Percentiles rank a stretch among this genome's conserved stretches.
Evolutionary conservation across 2,888 invertebrate species (phyloP).

Genomic region (Beris chalybata): DNA sequence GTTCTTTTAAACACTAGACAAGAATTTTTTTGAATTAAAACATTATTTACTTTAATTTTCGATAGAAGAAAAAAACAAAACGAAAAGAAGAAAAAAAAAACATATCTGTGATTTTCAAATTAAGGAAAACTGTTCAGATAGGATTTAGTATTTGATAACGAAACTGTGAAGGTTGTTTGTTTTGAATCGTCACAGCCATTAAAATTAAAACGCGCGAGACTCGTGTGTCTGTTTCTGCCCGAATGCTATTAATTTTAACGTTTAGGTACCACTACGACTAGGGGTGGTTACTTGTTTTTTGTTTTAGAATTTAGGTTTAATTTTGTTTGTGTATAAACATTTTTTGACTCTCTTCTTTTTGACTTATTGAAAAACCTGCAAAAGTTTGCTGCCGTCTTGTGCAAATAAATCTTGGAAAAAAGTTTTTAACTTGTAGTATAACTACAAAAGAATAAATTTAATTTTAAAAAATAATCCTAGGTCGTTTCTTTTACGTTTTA

Average conservation of each 20-base stretch:
- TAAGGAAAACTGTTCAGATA: slow-evolving; percentile 4
- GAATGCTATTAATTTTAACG: too few relatives aligned
- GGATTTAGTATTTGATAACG: slow-evolving; percentile 11
- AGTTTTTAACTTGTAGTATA: slow-evolving; percentile 10
- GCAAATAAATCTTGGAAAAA: neutral
- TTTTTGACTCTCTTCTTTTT: too few relatives aligned
- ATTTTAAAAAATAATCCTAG: slow-evolving; percentile 1
- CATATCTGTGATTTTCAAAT: slow-evolving; percentile 26
- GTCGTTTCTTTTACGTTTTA: neutral
- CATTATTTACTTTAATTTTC: neutral
- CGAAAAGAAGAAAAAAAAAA: slow-evolving; percentile 5
- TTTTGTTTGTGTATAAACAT: too few relatives aligned
- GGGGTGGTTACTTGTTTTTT: too few relatives aligned
- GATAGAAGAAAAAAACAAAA: neutral
- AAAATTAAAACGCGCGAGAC: too few relatives aligned
- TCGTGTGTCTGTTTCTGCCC: too few relatives aligned
- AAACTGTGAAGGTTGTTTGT: neutral
- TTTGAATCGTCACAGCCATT: too few relatives aligned
- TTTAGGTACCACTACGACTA: too few relatives aligned
- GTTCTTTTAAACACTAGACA: slow-evolving; percentile 1
- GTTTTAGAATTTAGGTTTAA: too few relatives aligned
- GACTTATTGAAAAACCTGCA: too few relatives aligned
- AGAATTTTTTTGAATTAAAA: slow-evolving; percentile 10
- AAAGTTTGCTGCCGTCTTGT: neutral
- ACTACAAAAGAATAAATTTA: slow-evolving; percentile 18